A percentile compares a stretch with the other conserved stretches of the same genome.
Conservation (phyloP, 2,113 vertebrate genomes). For the Thermophis baileyi region DNA sequence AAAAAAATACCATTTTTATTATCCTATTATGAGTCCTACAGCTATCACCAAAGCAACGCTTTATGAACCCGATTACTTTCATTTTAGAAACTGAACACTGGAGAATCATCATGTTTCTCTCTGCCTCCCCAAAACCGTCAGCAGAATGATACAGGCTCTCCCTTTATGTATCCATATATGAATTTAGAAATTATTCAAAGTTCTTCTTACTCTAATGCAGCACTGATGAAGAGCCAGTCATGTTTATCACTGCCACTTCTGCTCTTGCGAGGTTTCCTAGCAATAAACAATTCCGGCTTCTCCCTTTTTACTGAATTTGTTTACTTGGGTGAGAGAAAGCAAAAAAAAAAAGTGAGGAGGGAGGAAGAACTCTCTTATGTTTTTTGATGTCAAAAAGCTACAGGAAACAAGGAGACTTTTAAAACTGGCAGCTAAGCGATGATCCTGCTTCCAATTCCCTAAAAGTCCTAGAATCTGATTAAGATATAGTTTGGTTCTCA, state of each 20-base stretch:
- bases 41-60: neutral
- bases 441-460: neutral
- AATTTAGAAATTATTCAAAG: constrained; percentile 20
- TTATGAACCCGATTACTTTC: neutral
- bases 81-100: neutral
- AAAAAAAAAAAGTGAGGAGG: neutral
- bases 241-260: constrained; percentile 7
- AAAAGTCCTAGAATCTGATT: neutral
- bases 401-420: neutral
- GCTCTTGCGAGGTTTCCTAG: constrained; percentile 5
- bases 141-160: neutral
- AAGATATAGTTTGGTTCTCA: neutral
- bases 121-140: neutral
- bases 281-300: neutral
- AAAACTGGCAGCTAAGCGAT: neutral
- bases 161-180: neutral
- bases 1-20: neutral
- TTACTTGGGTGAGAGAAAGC: neutral
- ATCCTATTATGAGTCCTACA: neutral
- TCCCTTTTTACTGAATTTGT: neutral
- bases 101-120: neutral
- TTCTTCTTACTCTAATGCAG: constrained; percentile 21
- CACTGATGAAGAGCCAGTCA: neutral
- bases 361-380: neutral
- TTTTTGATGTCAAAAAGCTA: neutral